Conservation (phyloP, 2,797 vertebrate genomes). For the Buphagus erythrorhynchus region DNA sequence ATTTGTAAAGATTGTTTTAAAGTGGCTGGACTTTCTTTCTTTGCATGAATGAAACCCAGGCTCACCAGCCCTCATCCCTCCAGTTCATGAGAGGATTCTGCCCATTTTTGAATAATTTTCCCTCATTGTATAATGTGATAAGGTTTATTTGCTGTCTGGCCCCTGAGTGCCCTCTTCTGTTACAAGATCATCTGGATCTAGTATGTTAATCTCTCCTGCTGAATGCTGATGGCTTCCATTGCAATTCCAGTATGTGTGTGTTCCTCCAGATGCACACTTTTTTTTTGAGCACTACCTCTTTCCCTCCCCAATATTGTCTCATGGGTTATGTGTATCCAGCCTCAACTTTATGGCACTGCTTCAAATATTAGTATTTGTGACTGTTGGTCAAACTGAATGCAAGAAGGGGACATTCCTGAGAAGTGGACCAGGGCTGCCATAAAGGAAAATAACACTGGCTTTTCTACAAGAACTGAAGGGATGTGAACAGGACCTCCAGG, state of each 20-base stretch:
- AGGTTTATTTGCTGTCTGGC: not conserved
- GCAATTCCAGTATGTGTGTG: not conserved
- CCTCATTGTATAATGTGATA: not conserved
- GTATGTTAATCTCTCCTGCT: not conserved
- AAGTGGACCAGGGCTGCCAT: not conserved
- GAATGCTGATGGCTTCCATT: not conserved
- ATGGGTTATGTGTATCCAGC: not conserved
- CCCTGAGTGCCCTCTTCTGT: not conserved
- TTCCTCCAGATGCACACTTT: not conserved
- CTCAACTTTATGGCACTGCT: not conserved
- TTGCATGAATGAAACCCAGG: not conserved
- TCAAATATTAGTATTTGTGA: not conserved
- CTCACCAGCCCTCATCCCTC: not conserved
- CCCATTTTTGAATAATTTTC: not conserved
- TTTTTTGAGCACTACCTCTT: not conserved
- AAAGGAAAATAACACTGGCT: not conserved
- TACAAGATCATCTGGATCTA: not conserved
- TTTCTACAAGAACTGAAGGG: not conserved
- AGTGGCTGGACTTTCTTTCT: not conserved
- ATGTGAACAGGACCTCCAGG: not conserved
- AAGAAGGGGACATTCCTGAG: not conserved
- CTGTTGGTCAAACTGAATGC: not conserved
- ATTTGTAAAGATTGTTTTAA: not conserved
- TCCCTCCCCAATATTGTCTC: not conserved
- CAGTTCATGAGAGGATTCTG: not conserved